phyloP scores from a whole-genome alignment of 1,140 invertebrate genomes.

The Scaptodrosophila lebanonensis region DNA sequence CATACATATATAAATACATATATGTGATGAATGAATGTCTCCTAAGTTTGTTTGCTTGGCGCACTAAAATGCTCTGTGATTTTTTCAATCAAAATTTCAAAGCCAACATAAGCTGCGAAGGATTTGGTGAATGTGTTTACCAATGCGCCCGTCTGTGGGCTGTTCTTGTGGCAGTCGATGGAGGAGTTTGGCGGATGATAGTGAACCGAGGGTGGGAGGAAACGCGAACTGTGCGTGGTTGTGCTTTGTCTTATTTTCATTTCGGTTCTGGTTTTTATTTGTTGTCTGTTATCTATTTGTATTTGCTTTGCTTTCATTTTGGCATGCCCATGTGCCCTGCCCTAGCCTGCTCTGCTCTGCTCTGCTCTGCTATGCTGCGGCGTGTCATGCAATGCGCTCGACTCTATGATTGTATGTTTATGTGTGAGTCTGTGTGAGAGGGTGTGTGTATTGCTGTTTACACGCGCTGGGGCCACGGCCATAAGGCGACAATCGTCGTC shows the following conservation, averaged over 20 bases:
- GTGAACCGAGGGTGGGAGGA: too few relatives aligned
- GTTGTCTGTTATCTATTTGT: constrained; percentile 71
- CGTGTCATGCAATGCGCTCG: too few relatives aligned
- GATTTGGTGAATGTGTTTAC: constrained; percentile 63
- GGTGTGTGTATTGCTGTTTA: too few relatives aligned
- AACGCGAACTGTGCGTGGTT: constrained; percentile 50
- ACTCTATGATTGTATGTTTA: too few relatives aligned
- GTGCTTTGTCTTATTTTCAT: constrained; percentile 73
- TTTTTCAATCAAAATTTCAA: constrained; percentile 76
- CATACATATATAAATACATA: too few relatives aligned
- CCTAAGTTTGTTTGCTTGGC: constrained; percentile 26
- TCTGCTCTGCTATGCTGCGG: too few relatives aligned
- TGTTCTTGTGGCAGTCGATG: background rate
- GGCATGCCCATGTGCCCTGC: constrained; percentile 1
- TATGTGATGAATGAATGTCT: too few relatives aligned
- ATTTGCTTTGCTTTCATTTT: constrained; percentile 51
- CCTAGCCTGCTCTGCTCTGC: too few relatives aligned
- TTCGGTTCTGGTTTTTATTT: constrained; percentile 67
- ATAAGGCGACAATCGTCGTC: constrained; percentile 69
- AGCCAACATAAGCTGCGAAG: constrained; percentile 67
- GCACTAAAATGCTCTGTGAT: constrained; percentile 40
- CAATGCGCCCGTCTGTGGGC: constrained; percentile 31
- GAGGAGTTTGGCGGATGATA: too few relatives aligned
- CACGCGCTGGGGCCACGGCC: constrained; percentile 8
- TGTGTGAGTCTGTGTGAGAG: too few relatives aligned